A percentile compares a stretch with the other conserved stretches of the same genome.
Evolutionary conservation across 1,140 invertebrate species (phyloP).

Genomic region (Tetranychus cinnabarinus): DNA sequence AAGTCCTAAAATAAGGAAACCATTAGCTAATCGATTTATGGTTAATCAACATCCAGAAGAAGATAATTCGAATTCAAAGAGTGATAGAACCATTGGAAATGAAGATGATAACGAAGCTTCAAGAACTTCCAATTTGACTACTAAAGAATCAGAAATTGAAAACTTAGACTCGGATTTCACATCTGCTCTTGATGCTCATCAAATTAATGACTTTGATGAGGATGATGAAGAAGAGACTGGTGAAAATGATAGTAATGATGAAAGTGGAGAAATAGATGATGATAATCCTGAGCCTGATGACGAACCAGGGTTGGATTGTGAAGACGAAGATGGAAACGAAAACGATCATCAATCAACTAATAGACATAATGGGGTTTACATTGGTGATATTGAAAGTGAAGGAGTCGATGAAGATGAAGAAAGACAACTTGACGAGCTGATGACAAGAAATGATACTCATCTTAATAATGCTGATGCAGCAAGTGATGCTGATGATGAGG

Average conservation of each 20-base stretch:
- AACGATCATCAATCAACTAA: background rate
- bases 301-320: background rate
- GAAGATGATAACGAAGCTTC: background rate
- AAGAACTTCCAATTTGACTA: background rate
- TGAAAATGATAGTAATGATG: background rate
- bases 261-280: background rate
- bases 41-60: background rate
- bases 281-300: background rate
- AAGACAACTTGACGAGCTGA: background rate
- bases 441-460: constrained; percentile 23
- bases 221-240: background rate
- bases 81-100: background rate
- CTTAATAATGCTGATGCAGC: constrained; percentile 39
- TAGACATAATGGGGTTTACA: background rate
- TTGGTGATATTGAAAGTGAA: background rate
- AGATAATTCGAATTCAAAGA: background rate
- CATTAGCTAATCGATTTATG: background rate
- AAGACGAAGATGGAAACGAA: background rate
- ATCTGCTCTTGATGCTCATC: background rate
- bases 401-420: constrained; percentile 9
- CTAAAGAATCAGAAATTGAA: background rate
- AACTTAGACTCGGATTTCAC: too few species aligned
- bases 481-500: constrained; percentile 23
- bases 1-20: background rate
- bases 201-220: background rate